A percentile compares a stretch with the other conserved stretches of the same genome.
Conservation (phyloP, 2,797 vertebrate genomes). For the Danio albolineatus region DNA sequence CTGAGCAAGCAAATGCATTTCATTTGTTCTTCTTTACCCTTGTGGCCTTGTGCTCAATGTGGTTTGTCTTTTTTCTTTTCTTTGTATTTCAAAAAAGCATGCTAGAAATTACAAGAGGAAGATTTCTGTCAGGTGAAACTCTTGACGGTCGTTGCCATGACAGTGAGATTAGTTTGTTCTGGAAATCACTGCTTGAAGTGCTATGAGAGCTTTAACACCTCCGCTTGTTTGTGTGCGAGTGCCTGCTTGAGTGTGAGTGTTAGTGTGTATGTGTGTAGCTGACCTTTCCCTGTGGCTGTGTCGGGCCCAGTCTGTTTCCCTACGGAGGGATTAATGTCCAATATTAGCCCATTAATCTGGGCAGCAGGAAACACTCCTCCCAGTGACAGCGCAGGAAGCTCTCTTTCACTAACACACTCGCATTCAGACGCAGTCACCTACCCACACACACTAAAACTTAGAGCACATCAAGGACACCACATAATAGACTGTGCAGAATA, state of each 20-base stretch:
- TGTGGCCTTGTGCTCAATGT: neutral
- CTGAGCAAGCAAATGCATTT: too few relatives aligned
- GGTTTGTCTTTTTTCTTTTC: neutral
- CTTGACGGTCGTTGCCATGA: slow-evolving; percentile 24
- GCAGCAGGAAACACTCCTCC: slow-evolving; percentile 65
- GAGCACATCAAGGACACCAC: slow-evolving; percentile 30
- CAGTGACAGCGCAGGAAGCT: slow-evolving; percentile 64
- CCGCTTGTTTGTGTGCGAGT: slow-evolving; percentile 44
- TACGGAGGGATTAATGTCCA: slow-evolving; percentile 73
- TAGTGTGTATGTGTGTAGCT: slow-evolving; percentile 51
- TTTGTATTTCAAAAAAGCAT: neutral
- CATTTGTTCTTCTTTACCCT: neutral
- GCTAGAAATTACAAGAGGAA: neutral
- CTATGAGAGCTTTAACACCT: slow-evolving; percentile 15
- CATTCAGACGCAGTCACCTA: slow-evolving; percentile 20
- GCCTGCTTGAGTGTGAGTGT: slow-evolving; percentile 42
- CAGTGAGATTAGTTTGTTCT: slow-evolving; percentile 24
- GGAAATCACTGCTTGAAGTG: slow-evolving; percentile 11
- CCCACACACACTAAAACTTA: slow-evolving; percentile 4
- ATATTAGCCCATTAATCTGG: slow-evolving; percentile 76
- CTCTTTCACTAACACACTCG: slow-evolving; percentile 41
- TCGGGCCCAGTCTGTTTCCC: slow-evolving; percentile 63
- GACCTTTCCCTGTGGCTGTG: slow-evolving; percentile 35
- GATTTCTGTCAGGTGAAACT: slow-evolving; percentile 2
- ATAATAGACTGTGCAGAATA: slow-evolving; percentile 42